Base-by-base conservation (phyloP, 2,113 vertebrate species). In the Apaloderma vittatum region DNA sequence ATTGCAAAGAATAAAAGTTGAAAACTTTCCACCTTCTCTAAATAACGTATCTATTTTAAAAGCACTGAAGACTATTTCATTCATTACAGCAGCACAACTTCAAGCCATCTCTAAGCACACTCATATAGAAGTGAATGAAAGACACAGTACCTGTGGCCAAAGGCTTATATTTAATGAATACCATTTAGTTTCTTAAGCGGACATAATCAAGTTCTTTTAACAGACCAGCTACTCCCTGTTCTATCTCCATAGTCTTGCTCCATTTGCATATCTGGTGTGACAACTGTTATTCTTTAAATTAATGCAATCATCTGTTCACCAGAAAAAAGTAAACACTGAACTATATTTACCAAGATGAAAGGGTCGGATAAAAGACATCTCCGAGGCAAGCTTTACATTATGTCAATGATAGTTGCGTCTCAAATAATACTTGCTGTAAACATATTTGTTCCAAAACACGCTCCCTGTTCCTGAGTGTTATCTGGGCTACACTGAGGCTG, bases 331-430 rank as follows among this genome's bases (percentile, higher is more conserved):
- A 83, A 62, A 29, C 36, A 82, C 34, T 85, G 46, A 94, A 55
- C 46, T 75, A 66, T 27, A 88, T 88, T 81, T 87, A 94, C 88
- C 55, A 37, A 84, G 72, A 97, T 62, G 29, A 94, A 95, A 88
- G 46, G 32, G 3, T 6, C 73, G 72, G 34, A 93, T 75, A 87
- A 93, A 93, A 96, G 79, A 84, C 20, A 34, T 87, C 68, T 77
- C 74, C 63, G 37, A 88, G 52, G 54, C 51, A 93, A 92, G 51
- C 48, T 93, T 72, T 52, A 43, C 45, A 10, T 45, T 20, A 72
- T 55, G 29, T 61, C 66, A 93, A 1, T 57, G 40, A 82, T 43
- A 90, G 40, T 40, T 75, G 88, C 27, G 2, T 81, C 66, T 92
- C 37, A 91, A 83, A 65, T 83, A 93, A 92, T 57, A 57, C 43